phyloP scores from a whole-genome alignment of 2,888 invertebrate species.

The Thecophora atra region DNA sequence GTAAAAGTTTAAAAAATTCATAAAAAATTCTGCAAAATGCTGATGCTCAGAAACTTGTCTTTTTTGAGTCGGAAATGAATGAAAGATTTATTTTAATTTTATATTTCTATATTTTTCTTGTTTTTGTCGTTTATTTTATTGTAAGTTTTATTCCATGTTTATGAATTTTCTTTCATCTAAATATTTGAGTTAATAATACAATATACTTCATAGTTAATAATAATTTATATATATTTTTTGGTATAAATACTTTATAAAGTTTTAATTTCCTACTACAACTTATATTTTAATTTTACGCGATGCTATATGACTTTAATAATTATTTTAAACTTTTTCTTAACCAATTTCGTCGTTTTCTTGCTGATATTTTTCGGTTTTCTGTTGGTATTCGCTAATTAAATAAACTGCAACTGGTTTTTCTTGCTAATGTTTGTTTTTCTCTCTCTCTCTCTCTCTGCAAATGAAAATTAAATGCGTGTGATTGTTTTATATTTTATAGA shows the following conservation, averaged over 20 bases:
- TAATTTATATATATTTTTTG: slow-evolving; percentile 38
- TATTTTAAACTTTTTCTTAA: slow-evolving; percentile 43
- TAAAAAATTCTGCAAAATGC: background rate
- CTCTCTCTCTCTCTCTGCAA: no score
- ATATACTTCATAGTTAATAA: slow-evolving; percentile 48
- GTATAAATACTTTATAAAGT: slow-evolving; percentile 28
- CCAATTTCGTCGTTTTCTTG: background rate
- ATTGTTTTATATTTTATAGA: no score
- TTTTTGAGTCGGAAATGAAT: slow-evolving; percentile 24
- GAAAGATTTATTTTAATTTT: slow-evolving; percentile 40
- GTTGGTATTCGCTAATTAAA: background rate
- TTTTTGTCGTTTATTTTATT: slow-evolving; percentile 45
- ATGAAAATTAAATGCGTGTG: no score
- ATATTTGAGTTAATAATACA: slow-evolving; percentile 49
- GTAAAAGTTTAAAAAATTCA: background rate
- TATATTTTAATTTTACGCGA: background rate
- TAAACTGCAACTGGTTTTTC: background rate
- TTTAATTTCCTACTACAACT: slow-evolving; percentile 5
- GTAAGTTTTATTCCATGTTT: slow-evolving; percentile 46
- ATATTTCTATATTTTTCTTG: slow-evolving; percentile 49
- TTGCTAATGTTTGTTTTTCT: background rate
- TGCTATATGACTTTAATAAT: slow-evolving; percentile 33
- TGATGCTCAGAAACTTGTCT: background rate
- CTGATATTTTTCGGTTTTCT: slow-evolving; percentile 8
- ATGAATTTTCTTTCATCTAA: slow-evolving; percentile 59